A percentile compares a stretch with the other conserved stretches of the same genome.
Conservation (phyloP, 1,140 invertebrate genomes). For the Calephelis nemesis region DNA sequence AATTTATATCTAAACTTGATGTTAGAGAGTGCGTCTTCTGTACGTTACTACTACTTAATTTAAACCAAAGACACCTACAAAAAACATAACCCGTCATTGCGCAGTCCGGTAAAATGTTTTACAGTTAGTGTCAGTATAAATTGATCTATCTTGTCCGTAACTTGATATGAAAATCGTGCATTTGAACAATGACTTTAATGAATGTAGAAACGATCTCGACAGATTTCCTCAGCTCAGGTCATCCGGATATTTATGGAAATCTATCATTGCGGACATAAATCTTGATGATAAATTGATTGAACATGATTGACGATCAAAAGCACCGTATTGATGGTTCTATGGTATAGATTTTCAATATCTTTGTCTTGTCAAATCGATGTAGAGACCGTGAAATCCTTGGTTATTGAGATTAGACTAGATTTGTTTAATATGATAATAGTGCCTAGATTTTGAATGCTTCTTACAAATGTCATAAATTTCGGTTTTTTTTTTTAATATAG, state of each 20-base stretch:
- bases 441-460: too few relatives aligned
- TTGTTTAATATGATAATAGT: too few relatives aligned
- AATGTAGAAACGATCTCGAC: constrained; percentile 9
- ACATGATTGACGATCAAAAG: constrained; percentile 8
- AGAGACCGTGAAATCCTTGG: neutral
- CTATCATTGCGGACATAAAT: constrained; percentile 12
- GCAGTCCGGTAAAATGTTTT: too few relatives aligned
- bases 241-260: constrained; percentile 11
- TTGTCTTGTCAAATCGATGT: neutral
- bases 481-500: too few relatives aligned
- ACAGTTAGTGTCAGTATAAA: neutral
- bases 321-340: neutral
- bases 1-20: too few relatives aligned
- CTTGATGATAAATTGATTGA: constrained; percentile 6
- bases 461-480: too few relatives aligned
- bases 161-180: constrained; percentile 5
- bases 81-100: too few relatives aligned
- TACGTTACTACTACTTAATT: too few relatives aligned
- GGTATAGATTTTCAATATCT: constrained; percentile 2
- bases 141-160: neutral
- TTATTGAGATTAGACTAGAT: too few relatives aligned
- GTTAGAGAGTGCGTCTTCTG: too few relatives aligned
- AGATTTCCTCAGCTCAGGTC: constrained; percentile 5
- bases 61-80: too few relatives aligned
- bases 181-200: constrained; percentile 14